Evolutionary conservation across 2,888 invertebrate genomes (phyloP).

Genomic region (Melanargia galathea): DNA sequence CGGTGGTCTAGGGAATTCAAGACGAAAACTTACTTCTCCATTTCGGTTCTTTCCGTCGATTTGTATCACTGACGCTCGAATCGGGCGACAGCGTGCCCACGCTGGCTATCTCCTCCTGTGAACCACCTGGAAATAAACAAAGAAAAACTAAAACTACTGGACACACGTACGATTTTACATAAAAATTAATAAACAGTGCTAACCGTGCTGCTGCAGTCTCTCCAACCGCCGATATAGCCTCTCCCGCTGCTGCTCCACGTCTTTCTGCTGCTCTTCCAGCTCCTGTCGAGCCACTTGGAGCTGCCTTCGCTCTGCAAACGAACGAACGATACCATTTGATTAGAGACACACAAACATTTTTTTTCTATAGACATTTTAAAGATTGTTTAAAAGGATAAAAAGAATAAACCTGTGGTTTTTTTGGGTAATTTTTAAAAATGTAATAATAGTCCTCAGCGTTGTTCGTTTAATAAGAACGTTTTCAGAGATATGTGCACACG

Average conservation of each 20-base stretch:
- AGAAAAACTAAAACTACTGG: background rate
- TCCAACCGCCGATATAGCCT: constrained; percentile 94
- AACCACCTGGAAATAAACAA: constrained; percentile 54
- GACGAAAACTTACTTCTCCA: constrained; percentile 75
- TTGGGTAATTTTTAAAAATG: too few species aligned
- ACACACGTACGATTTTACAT: background rate
- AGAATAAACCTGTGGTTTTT: too few species aligned
- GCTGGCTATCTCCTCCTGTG: constrained; percentile 75
- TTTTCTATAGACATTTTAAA: too few species aligned
- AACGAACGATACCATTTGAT: background rate
- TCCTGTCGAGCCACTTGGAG: constrained; percentile 87
- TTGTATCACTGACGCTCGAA: constrained; percentile 73
- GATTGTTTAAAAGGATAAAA: too few species aligned
- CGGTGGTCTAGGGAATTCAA: too few species aligned
- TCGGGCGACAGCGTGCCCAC: constrained; percentile 75
- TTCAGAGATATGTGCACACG: too few species aligned
- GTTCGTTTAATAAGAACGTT: too few species aligned
- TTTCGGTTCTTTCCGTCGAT: constrained; percentile 76
- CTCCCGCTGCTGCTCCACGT: constrained; percentile 95
- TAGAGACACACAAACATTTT: background rate
- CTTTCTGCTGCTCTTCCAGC: constrained; percentile 88
- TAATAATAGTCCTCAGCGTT: too few species aligned
- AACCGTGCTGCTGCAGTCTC: constrained; percentile 83
- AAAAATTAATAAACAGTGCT: background rate
- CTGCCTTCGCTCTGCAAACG: constrained; percentile 82